A percentile compares a stretch with the other conserved stretches of the same genome.
phyloP scores from a whole-genome alignment of 2,113 vertebrate species.

The Mormyrus lacerda region DNA sequence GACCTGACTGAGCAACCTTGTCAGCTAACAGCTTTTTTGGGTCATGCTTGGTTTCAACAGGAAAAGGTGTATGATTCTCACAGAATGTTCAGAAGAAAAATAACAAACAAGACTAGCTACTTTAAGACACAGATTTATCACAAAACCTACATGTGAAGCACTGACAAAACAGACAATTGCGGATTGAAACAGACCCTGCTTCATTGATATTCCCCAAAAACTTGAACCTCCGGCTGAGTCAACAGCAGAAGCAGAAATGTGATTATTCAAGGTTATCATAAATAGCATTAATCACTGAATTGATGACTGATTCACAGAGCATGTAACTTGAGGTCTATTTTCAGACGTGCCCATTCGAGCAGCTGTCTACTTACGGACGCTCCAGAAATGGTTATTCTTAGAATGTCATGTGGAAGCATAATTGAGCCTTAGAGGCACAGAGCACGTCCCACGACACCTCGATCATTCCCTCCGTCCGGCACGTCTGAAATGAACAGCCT shows the following conservation, averaged over 20 bases:
- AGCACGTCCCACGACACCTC: conserved; percentile 7
- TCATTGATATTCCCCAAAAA: not conserved
- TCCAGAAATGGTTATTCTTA: conserved; percentile 36
- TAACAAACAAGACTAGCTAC: not conserved
- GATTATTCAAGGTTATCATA: conserved; percentile 15
- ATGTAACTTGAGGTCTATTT: conserved; percentile 20
- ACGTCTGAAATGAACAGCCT: not conserved
- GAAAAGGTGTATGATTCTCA: not conserved
- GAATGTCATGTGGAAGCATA: conserved; percentile 29
- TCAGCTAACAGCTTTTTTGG: not conserved
- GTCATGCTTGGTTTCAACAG: not conserved
- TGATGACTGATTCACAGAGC: conserved; percentile 18
- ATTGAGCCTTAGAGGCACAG: conserved; percentile 29
- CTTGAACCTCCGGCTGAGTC: not conserved
- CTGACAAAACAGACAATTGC: not conserved
- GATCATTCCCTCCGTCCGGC: conserved; percentile 16
- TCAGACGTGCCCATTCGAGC: conserved; percentile 14
- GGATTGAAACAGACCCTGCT: not conserved
- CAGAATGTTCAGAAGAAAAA: not conserved
- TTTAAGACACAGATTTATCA: not conserved
- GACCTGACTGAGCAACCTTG: not conserved
- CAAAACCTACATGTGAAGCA: not conserved
- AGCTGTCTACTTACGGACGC: conserved; percentile 23
- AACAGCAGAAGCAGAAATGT: not conserved
- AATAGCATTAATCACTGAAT: conserved; percentile 24